These are phyloP conservation scores for Chauna torquata DNA, from an alignment of 2,113 vertebrate species.

Conservation along the genomic window DNA sequence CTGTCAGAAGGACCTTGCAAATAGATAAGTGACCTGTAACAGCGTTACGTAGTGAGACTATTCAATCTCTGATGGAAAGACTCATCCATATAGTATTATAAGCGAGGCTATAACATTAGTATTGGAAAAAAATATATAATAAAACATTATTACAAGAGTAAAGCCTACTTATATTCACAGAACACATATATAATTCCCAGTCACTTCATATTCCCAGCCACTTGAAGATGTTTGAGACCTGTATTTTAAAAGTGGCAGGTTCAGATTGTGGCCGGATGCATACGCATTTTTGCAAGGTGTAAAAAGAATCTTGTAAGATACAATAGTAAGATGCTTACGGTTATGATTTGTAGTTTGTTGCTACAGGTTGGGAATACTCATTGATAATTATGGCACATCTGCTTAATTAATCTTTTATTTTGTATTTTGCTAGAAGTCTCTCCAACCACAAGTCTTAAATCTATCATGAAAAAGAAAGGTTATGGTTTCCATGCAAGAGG, in stretches of 20 bases:
- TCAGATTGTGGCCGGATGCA: not conserved
- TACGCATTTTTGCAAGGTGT: not conserved
- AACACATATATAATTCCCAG: not conserved
- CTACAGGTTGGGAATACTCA: not conserved
- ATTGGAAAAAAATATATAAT: not conserved
- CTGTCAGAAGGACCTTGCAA: not conserved
- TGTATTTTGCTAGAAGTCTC: slow-evolving; percentile 79
- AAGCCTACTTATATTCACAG: not conserved
- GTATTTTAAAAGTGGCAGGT: not conserved
- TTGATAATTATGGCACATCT: not conserved
- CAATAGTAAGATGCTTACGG: not conserved
- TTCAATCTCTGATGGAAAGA: not conserved
- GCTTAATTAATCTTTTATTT: slow-evolving; percentile 71
- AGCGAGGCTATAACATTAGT: not conserved
- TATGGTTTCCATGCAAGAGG: slow-evolving; percentile 86
- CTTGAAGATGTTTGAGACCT: not conserved
- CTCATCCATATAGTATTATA: not conserved
- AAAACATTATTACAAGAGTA: not conserved
- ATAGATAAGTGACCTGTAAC: not conserved
- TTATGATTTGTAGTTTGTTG: not conserved
- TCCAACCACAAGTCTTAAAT: slow-evolving; percentile 91
- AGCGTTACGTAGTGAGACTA: not conserved
- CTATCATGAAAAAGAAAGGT: slow-evolving; percentile 99
- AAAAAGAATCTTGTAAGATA: not conserved
- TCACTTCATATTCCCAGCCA: not conserved